Base-by-base conservation (phyloP, 2,113 vertebrate genomes). In the Hiodon alosoides region DNA sequence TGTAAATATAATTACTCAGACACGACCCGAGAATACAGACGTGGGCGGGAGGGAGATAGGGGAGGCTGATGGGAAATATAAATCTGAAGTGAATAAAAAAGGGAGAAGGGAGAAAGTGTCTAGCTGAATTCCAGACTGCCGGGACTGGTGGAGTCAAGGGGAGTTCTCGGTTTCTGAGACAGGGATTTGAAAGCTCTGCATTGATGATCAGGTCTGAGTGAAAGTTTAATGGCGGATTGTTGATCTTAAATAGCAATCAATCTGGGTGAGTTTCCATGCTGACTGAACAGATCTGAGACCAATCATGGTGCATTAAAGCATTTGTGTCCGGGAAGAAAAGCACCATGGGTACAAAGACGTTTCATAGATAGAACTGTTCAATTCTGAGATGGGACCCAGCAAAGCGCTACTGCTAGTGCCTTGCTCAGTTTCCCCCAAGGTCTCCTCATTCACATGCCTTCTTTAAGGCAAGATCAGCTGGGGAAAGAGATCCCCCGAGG, bases 151-250 rank as follows among this genome's bases (percentile, higher is more conserved):
- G 46, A 73, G 61, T 46, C 51, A 51, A 74, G 62, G 46, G 72
- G 17, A 14, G 9, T 50, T 54, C 62, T 17, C 17, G 60, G 55
- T 50, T 53, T 17, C 16, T 17, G 11, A 51, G 8, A 70, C 17
- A 4, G 16, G 47, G 3, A 46, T 69, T 14, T 16, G 55, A 57
- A 75, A 55, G 52, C 3, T 6, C 31, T 6, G 64, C 48, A 75
- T 75, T 69, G 53, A 57, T 17, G 51, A 60, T 60, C 55, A 60
- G 57, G 6, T 16, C 47, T 13, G 11, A 54, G 60, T 14, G 50
- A 55, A 52, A 65, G 53, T 75, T 31, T 67, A 61, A 69, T n/a
- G 5, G n/a, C 55, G 46, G 55, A 53, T 59, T 69, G 54, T 69
- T 61, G 14, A 48, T 74, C 72, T 7, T 8, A 47, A 17, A 53